Evolutionary conservation across 2,888 invertebrate species (phyloP).

Genomic region (Phyllotreta cruciferae): DNA sequence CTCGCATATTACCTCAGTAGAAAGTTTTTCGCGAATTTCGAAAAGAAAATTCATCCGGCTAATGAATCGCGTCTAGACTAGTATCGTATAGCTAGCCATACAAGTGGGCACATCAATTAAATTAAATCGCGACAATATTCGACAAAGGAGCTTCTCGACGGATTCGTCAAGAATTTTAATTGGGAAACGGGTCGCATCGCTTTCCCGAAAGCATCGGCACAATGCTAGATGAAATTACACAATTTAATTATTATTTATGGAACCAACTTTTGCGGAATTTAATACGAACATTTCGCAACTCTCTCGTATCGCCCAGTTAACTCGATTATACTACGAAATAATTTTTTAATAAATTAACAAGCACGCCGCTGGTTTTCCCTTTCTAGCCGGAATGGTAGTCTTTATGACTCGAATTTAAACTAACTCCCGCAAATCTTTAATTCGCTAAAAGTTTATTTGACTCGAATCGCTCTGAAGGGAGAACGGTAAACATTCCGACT

Average conservation of each 20-base stretch:
- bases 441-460: slow-evolving; percentile 46
- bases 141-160: slow-evolving; percentile 39
- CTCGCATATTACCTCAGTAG: slow-evolving; percentile 7
- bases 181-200: slow-evolving; percentile 46
- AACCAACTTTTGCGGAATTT: background rate
- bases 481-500: slow-evolving; percentile 42
- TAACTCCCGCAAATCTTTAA: slow-evolving; percentile 42
- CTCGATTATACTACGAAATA: too few relatives aligned
- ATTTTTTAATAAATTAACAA: background rate
- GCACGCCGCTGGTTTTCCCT: background rate
- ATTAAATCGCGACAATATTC: background rate
- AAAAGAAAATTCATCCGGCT: slow-evolving; percentile 16
- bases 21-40: slow-evolving; percentile 15
- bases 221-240: background rate
- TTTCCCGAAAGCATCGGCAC: slow-evolving; percentile 27
- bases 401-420: slow-evolving; percentile 39
- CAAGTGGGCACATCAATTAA: background rate
- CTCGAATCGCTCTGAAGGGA: slow-evolving; percentile 48
- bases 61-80: slow-evolving; percentile 18
- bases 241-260: slow-evolving; percentile 1
- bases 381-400: slow-evolving; percentile 40
- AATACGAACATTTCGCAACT: background rate
- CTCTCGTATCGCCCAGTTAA: too few relatives aligned
- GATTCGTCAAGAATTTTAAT: slow-evolving; percentile 51
- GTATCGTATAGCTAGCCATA: background rate